These are phyloP conservation scores for Marmota monax DNA, from an alignment of 2,113 vertebrate species.

Conservation along the genomic window DNA sequence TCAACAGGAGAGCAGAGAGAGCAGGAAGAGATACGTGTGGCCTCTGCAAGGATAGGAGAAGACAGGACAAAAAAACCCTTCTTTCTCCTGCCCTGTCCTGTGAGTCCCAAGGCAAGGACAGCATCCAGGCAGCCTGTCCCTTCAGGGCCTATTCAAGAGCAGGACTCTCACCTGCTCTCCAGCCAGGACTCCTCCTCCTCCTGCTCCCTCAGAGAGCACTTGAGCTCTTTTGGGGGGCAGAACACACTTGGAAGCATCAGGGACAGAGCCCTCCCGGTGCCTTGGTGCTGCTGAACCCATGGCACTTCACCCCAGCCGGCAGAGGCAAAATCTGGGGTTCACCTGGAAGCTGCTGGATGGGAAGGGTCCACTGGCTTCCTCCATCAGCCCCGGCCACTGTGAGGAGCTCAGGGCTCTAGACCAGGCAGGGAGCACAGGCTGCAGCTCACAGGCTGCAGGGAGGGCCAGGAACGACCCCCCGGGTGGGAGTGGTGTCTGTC, in stretches of 20 bases:
- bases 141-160: not conserved
- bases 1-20: not conserved
- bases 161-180: not conserved
- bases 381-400: not conserved
- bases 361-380: not conserved
- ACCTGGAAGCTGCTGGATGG: not conserved
- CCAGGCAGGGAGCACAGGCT: not conserved
- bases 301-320: not conserved
- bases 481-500: not conserved
- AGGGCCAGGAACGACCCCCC: not conserved
- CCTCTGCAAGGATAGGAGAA: not conserved
- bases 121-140: not conserved
- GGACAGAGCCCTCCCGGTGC: not conserved
- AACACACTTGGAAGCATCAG: not conserved
- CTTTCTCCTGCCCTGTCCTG: not conserved
- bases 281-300: not conserved
- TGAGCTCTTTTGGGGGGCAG: not conserved
- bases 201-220: not conserved
- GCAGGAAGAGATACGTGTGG: fast-evolving
- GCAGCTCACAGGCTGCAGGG: not conserved
- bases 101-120: not conserved
- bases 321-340: not conserved
- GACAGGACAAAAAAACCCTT: not conserved
- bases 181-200: not conserved
- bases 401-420: not conserved